Percentiles rank a stretch among this genome's conserved stretches.
Conservation (phyloP, 2,113 vertebrate species). For the Mystacornis crossleyi region DNA sequence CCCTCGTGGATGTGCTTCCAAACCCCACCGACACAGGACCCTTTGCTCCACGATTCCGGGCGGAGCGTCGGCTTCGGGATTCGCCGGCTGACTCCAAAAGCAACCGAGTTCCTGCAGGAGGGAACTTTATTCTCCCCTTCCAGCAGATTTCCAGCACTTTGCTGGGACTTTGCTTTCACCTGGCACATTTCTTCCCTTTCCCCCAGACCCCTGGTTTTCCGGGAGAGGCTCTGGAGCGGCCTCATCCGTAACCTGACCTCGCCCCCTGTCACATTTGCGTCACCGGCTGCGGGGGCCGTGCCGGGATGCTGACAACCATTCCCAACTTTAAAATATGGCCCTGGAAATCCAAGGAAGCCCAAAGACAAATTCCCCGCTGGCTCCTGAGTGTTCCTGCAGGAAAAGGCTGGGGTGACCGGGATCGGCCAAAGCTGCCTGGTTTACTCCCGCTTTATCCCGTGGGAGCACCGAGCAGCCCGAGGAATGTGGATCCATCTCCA, state of each 20-base stretch:
- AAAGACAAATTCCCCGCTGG: not conserved
- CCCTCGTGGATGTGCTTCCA: fast-evolving
- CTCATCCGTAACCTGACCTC: not conserved
- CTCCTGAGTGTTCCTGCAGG: not conserved
- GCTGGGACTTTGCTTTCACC: not conserved
- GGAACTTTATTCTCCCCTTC: not conserved
- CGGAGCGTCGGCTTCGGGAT: not conserved
- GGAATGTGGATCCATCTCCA: not conserved
- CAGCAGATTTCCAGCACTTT: not conserved
- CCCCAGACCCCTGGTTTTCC: not conserved
- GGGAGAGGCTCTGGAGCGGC: not conserved
- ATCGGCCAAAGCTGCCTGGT: not conserved
- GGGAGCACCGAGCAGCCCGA: not conserved
- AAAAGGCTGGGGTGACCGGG: fast-evolving
- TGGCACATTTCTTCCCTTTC: not conserved
- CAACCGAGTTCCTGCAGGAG: not conserved
- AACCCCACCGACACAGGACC: not conserved
- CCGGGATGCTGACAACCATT: not conserved
- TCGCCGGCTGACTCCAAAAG: not conserved
- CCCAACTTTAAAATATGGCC: not conserved
- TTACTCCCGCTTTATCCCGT: not conserved
- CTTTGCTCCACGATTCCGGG: fast-evolving
- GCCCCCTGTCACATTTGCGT: not conserved
- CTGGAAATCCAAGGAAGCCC: not conserved
- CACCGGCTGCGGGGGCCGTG: not conserved